These are phyloP conservation scores for Taeniopygia guttata DNA, from an alignment of 2,797 vertebrate genomes.

Conservation along the genomic window DNA sequence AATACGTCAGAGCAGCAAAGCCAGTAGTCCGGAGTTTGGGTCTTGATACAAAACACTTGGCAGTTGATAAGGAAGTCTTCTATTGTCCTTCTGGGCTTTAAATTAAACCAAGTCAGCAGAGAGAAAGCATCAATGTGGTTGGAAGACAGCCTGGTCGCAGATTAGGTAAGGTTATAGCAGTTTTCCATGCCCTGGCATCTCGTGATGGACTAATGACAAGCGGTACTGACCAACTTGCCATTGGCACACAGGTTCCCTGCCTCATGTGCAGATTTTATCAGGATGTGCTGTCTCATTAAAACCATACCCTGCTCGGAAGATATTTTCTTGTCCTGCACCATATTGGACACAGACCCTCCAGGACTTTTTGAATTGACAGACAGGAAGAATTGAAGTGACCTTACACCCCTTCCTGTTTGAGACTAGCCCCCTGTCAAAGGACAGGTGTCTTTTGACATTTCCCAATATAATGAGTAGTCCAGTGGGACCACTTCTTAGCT, in stretches of 20 bases:
- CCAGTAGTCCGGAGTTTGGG: accelerated
- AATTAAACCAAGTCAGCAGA: not conserved
- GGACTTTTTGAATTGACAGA: not conserved
- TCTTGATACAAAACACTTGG: not conserved
- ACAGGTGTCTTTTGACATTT: not conserved
- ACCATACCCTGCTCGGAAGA: not conserved
- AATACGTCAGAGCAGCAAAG: not conserved
- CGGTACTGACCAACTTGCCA: not conserved
- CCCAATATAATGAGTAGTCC: not conserved
- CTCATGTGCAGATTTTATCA: not conserved
- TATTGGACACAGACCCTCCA: accelerated
- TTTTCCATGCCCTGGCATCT: not conserved
- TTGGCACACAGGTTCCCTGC: no score
- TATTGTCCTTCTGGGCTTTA: not conserved
- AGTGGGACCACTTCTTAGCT: not conserved
- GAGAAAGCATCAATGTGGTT: accelerated
- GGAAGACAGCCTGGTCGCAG: not conserved
- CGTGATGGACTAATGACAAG: not conserved
- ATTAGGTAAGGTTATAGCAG: not conserved
- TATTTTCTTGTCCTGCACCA: not conserved
- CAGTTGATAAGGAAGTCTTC: not conserved
- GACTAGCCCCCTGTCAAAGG: not conserved
- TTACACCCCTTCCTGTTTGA: not conserved
- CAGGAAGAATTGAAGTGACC: not conserved
- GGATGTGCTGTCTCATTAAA: not conserved